Percentiles rank a stretch among this genome's conserved stretches.
Evolutionary conservation across 2,888 invertebrate species (phyloP).

Genomic region (Synanthedon vespiformis): DNA sequence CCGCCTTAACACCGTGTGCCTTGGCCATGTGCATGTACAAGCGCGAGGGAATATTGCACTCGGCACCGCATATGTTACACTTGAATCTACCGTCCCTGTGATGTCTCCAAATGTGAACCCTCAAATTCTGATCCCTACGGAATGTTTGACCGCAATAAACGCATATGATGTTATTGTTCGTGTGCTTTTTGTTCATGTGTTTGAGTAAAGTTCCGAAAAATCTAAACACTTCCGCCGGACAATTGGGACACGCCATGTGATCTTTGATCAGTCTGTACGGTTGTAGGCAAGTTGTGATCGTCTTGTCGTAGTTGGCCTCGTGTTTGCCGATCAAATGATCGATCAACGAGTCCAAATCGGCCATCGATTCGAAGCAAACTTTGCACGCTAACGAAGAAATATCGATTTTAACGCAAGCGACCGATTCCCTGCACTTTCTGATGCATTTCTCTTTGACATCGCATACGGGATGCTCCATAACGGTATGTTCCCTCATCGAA

Average conservation of each 20-base stretch:
- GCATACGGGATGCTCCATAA: constrained; percentile 48
- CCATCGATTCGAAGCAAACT: constrained; percentile 46
- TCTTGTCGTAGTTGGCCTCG: constrained; percentile 49
- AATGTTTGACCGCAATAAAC: constrained; percentile 59
- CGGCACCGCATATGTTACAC: constrained; percentile 48
- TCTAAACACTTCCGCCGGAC: constrained; percentile 44
- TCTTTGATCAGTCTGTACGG: constrained; percentile 52
- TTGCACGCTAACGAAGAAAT: constrained; percentile 51
- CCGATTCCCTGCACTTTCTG: constrained; percentile 52
- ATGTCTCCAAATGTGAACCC: constrained; percentile 59
- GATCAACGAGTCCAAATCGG: constrained; percentile 38
- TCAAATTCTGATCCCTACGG: constrained; percentile 51
- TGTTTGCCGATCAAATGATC: constrained; percentile 55
- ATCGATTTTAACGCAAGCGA: constrained; percentile 59
- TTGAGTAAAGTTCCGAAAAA: constrained; percentile 58
- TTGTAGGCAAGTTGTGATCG: constrained; percentile 52
- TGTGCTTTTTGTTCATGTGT: constrained; percentile 57
- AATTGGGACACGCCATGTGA: constrained; percentile 52
- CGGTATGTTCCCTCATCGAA: constrained; percentile 47
- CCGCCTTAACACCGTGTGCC: constrained; percentile 52
- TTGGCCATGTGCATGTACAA: constrained; percentile 61
- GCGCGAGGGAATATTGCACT: constrained; percentile 57
- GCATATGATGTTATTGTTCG: constrained; percentile 58
- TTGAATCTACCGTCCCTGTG: constrained; percentile 55
- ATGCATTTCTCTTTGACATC: constrained; percentile 55